Evolutionary conservation across 37 sponge, comb jelly and placozoan genomes (phyloP), one percentile per base, ranked within the genome.

Genomic region (Haliclona indistincta): DNA sequence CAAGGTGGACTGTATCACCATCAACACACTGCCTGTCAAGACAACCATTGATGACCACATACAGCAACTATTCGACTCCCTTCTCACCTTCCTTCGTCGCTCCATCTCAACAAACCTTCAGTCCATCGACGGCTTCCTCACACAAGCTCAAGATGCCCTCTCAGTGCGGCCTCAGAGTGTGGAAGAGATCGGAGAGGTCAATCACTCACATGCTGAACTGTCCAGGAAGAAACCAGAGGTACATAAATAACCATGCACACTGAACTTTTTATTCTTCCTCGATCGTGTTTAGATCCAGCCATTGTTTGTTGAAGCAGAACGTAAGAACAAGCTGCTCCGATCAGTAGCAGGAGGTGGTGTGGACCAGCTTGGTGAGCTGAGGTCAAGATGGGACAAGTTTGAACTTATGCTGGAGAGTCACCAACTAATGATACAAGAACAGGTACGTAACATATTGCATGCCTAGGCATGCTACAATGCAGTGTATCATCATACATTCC

Each of bases 361-460:
- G 63, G 94, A 95, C 29, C 83, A 87, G 65, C 54, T 98, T 32
- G 38, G 55, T 15, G 78, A 87, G 39, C 85, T 93, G 42, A 81
- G 58, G 65, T 77, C 91, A 11, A 72, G 74, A 25, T 98, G 99
- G 99, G 96, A 95, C 56, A 89, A 88, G 73, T 84, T 95, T 77
- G 96, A 93, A 69, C 56, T 86, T 33, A 86, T 98, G 91, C 82
- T 98, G 89, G 99, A 98, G 79, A 88, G 93, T 49, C 99, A 98
- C 43, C 94, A 95, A 67, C 67, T 93, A 33, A 95, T 95, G 94
- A 93, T 98, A 73, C 88, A 83, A 56, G 99, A 95, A 34, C 88
- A 88, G 43, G 88, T 82, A 52, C 7, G 6, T 35, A 10, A 13
- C 13, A 38, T 15, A 6, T 15, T 67, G 6, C n/a, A 67, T n/a